Evolutionary conservation across 2,888 invertebrate genomes (phyloP), one percentile per base, ranked within the genome.

Genomic region (Acleris holmiana): DNA sequence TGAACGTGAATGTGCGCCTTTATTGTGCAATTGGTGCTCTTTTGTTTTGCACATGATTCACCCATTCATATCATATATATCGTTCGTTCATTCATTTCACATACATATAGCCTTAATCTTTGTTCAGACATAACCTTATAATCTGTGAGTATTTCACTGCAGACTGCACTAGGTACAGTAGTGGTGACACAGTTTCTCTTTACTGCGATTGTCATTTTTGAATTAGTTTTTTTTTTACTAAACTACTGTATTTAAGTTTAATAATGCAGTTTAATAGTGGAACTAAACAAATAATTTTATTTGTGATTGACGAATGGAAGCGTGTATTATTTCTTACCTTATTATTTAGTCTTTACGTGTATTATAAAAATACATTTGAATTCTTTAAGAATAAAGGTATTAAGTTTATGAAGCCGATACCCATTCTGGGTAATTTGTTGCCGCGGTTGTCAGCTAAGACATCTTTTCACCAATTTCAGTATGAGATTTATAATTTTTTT

Each of bases 351-450:
- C 67, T 89, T 21, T 91, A 91, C 74, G 86, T 85, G 70, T 84
- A 89, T 71, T 89, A 87, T 66, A 93, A 92, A 7, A 87, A 79
- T 47, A 90, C 87, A 10, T 92, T 89, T 72, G 83, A 88, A 69
- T 84, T 84, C 75, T 93, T 93, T 75, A 82, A 88, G 75, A 88
- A 90, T 62, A 90, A 82, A 76, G 89, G 88, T 8, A 80, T 93
- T 23, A 83, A 85, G 7, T 90, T 73, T 72, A 83, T 80, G 73
- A 87, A 93, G 73, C 93, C 93, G 4, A 80, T 76, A 23, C 84
- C 93, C 70, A 77, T 93, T n/a, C 76, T 93, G 51, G 93, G 93
- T 1, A 93, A 93, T 73, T 75, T 93, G 25, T 89, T 89, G 25
- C 83, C 86, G 2, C 80, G 93, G 67, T 67, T 93, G 56, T 71